Percentiles rank a stretch among this genome's conserved stretches.
Conservation (phyloP, 2,113 vertebrate species). For the Eurystomus gularis region DNA sequence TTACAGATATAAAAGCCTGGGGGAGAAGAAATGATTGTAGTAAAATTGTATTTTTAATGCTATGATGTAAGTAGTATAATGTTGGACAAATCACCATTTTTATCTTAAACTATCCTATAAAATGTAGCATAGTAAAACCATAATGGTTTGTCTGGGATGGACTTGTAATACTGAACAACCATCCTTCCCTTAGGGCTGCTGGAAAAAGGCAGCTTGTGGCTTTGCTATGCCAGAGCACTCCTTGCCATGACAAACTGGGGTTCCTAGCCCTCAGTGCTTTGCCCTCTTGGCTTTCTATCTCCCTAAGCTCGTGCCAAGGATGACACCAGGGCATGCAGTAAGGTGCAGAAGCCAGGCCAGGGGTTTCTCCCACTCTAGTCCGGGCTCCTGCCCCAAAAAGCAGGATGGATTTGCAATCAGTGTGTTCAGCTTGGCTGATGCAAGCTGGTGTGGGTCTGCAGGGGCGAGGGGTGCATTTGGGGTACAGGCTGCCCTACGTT, state of each 20-base stretch:
- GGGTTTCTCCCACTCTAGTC: neutral
- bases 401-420: neutral
- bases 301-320: fast-evolving
- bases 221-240: neutral
- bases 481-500: neutral
- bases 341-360: neutral
- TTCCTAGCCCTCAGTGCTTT: neutral
- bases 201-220: neutral
- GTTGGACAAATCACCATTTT: constrained; percentile 40
- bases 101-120: constrained; percentile 23
- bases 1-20: constrained; percentile 37
- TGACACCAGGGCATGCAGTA: fast-evolving
- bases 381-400: neutral
- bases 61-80: constrained; percentile 2
- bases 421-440: neutral
- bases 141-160: neutral
- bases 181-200: neutral
- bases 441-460: fast-evolving
- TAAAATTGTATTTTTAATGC: constrained; percentile 50
- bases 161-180: neutral
- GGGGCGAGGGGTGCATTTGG: fast-evolving
- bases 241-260: fast-evolving
- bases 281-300: neutral
- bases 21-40: constrained; percentile 15
- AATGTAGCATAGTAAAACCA: neutral